Evolutionary conservation across 2,113 vertebrate species (phyloP).

Genomic region (Serinus canaria): DNA sequence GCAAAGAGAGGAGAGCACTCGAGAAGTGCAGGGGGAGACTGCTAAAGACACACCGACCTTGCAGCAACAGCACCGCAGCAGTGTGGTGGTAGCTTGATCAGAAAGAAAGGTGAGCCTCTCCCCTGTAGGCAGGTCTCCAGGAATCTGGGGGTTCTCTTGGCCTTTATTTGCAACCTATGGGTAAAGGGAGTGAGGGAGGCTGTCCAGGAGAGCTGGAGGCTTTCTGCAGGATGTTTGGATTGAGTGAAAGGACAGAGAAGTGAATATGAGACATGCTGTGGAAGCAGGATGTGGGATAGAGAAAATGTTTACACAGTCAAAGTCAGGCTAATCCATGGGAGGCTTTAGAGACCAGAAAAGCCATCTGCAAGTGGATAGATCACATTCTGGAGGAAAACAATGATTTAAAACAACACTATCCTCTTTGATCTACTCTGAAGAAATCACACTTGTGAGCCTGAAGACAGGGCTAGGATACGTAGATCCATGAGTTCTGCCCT

Average conservation of each 20-base stretch:
- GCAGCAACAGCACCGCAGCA: background rate
- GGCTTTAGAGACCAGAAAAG: slow-evolving; percentile 19
- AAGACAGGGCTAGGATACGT: background rate
- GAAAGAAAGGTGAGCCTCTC: background rate
- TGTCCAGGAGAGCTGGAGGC: background rate
- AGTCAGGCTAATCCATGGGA: background rate
- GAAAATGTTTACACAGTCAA: slow-evolving; percentile 31
- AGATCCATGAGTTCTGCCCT: background rate
- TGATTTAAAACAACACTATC: background rate
- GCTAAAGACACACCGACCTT: slow-evolving; percentile 12
- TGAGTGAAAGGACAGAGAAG: background rate
- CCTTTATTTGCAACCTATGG: background rate
- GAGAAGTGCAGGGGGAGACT: background rate
- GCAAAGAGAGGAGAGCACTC: background rate
- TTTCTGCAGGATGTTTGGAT: slow-evolving; percentile 56
- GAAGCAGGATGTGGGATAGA: slow-evolving; percentile 56
- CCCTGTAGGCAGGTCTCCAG: background rate
- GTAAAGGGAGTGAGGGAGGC: background rate
- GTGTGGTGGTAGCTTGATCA: rapidly evolving
- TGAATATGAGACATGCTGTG: background rate
- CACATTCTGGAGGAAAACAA: background rate
- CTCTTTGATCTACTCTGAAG: slow-evolving; percentile 3
- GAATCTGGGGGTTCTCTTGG: background rate
- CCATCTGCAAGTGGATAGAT: slow-evolving; percentile 25
- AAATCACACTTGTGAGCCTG: background rate